phyloP scores from a whole-genome alignment of 2,113 vertebrate genomes.

The Cnemophilus loriae region DNA sequence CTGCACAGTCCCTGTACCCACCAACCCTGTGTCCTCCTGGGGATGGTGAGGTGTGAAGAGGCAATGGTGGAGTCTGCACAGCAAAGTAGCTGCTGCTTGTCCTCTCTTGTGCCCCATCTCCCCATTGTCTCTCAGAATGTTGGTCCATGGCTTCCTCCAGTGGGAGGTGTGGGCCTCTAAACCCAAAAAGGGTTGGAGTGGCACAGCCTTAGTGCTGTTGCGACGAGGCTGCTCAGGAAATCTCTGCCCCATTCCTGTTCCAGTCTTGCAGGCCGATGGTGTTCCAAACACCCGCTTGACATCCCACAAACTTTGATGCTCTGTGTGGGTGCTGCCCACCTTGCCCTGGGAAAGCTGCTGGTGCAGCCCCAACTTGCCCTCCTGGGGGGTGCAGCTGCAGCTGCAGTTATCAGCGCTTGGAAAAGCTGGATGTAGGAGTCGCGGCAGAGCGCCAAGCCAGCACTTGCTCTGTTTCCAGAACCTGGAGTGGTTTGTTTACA shows the following conservation, averaged over 20 bases:
- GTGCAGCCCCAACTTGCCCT: not conserved
- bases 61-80: not conserved
- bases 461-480: not conserved
- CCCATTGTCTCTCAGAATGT: accelerated
- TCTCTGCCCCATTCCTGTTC: not conserved
- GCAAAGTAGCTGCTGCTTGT: not conserved
- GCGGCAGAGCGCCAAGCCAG: not conserved
- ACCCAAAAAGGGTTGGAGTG: accelerated
- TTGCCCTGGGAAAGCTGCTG: not conserved
- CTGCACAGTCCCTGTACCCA: not conserved
- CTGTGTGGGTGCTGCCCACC: not conserved
- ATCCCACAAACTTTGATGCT: not conserved
- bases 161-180: not conserved
- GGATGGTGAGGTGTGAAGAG: accelerated
- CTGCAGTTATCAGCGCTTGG: not conserved
- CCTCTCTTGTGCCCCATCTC: not conserved
- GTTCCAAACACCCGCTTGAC: not conserved
- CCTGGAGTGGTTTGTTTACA: not conserved
- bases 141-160: accelerated
- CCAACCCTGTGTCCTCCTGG: accelerated
- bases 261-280: accelerated
- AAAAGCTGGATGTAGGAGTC: not conserved
- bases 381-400: constrained; percentile 6
- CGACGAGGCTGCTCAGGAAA: not conserved
- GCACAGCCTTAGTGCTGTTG: not conserved